A percentile compares a stretch with the other conserved stretches of the same genome.
These are phyloP conservation scores for Chaetura pelagica DNA, from an alignment of 2,113 vertebrate species.

Conservation along the genomic window DNA sequence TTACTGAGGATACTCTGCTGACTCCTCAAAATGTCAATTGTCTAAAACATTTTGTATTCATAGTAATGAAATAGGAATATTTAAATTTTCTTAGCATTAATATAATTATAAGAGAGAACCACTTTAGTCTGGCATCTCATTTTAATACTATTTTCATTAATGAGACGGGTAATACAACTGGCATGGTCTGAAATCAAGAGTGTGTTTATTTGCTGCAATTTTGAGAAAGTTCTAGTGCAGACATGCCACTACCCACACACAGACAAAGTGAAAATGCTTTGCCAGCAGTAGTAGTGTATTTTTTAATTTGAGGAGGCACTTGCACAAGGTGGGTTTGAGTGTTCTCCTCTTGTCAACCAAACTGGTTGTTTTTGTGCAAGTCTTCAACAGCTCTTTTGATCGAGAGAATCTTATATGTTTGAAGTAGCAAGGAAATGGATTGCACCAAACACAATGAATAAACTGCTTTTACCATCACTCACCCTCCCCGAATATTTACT, in stretches of 20 bases:
- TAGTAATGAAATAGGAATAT: neutral
- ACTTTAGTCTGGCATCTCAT: neutral
- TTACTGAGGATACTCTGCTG: neutral
- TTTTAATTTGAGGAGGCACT: conserved; percentile 22
- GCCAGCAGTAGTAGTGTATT: neutral
- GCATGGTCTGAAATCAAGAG: neutral
- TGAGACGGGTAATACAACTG: neutral
- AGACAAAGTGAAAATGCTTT: conserved; percentile 2
- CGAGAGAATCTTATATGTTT: neutral
- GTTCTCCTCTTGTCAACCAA: neutral
- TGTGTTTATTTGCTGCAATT: neutral
- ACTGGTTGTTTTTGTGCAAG: neutral
- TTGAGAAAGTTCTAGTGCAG: neutral
- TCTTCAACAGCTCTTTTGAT: neutral
- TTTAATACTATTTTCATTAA: neutral
- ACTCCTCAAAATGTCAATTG: neutral
- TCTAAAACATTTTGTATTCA: neutral
- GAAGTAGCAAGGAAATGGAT: neutral
- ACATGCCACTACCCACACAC: neutral
- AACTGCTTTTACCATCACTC: neutral
- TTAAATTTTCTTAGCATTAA: neutral
- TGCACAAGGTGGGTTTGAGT: neutral
- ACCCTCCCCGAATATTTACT: rapidly evolving
- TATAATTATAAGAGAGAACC: neutral
- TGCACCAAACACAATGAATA: neutral